Percentiles rank a stretch among this genome's conserved stretches.
These are phyloP conservation scores for Phalacrocorax carbo DNA, from an alignment of 2,113 vertebrate species.

Conservation along the genomic window DNA sequence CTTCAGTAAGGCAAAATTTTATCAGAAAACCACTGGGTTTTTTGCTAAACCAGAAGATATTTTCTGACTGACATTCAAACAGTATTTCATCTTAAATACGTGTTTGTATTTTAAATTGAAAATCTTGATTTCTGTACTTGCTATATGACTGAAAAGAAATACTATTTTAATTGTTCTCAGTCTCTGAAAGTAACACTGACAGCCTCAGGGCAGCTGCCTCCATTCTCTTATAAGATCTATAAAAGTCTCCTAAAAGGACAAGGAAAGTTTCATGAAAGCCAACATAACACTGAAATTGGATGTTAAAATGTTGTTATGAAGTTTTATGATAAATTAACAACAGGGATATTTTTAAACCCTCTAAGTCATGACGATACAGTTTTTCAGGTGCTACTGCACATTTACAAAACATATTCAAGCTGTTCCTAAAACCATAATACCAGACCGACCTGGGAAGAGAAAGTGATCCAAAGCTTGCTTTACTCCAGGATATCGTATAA, in stretches of 20 bases:
- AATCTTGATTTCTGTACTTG: not conserved
- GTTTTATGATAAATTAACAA: constrained; percentile 46
- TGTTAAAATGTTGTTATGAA: not conserved
- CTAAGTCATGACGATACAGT: not conserved
- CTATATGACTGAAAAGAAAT: not conserved
- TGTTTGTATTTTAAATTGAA: not conserved
- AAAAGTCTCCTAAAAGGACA: not conserved
- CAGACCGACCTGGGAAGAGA: not conserved
- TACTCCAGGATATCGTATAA: not conserved
- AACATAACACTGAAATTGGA: not conserved
- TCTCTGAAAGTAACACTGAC: not conserved
- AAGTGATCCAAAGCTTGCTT: not conserved
- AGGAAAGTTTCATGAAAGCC: not conserved
- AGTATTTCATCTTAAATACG: not conserved
- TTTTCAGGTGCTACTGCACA: constrained; percentile 11
- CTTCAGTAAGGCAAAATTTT: not conserved
- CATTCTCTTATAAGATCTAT: not conserved
- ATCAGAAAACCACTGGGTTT: not conserved
- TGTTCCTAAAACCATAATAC: constrained; percentile 21
- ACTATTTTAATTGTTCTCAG: not conserved
- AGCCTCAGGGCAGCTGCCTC: not conserved
- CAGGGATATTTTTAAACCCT: not conserved
- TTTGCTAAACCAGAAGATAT: not conserved
- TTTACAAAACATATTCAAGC: not conserved
- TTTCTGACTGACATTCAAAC: not conserved